Evolutionary conservation across 2,888 invertebrate species (phyloP).

Genomic region (Norana najaformis): DNA sequence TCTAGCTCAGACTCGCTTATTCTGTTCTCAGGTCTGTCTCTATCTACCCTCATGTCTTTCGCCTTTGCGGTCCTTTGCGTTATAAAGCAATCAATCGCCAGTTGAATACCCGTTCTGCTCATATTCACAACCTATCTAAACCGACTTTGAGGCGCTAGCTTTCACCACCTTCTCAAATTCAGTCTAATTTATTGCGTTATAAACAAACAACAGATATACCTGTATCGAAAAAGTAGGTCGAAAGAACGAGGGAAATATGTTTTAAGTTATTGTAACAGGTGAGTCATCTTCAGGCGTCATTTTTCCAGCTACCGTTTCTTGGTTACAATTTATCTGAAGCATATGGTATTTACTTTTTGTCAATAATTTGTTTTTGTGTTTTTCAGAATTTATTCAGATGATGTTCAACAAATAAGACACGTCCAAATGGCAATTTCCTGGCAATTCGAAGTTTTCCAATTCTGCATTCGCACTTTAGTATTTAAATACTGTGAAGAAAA

Average conservation of each 20-base stretch:
- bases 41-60: no score
- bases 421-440: not conserved
- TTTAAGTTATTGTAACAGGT: not conserved
- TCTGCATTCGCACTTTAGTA: conserved; percentile 4
- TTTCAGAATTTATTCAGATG: conserved; percentile 26
- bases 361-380: not conserved
- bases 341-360: not conserved
- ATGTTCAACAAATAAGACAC: conserved; percentile 16
- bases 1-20: not conserved
- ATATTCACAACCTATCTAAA: not conserved
- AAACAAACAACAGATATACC: not conserved
- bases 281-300: not conserved
- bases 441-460: not conserved
- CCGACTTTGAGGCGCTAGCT: not conserved
- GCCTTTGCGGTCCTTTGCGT: not conserved
- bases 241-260: not conserved
- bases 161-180: no score
- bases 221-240: not conserved
- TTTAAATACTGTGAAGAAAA: not conserved
- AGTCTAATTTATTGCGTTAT: not conserved
- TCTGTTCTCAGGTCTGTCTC: not conserved
- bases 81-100: not conserved
- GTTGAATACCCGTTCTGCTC: not conserved
- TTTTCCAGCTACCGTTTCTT: not conserved
- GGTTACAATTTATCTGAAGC: not conserved